Evolutionary conservation across 2,113 vertebrate species (phyloP).

Genomic region (Ailuropoda melanoleuca): DNA sequence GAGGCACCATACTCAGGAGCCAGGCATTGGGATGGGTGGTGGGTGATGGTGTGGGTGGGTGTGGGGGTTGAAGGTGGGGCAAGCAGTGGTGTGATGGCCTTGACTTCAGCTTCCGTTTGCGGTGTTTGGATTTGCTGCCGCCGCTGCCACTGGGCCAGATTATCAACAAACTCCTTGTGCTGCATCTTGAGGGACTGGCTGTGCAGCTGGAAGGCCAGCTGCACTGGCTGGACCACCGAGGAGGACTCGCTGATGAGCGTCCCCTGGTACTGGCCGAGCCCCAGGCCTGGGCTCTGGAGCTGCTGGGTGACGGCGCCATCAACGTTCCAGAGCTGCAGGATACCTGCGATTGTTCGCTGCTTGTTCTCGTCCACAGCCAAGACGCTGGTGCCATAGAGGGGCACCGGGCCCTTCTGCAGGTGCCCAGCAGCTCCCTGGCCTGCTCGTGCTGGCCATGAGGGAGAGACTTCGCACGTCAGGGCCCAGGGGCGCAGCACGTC

Average conservation of each 20-base stretch:
- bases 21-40: conserved; percentile 86
- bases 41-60: conserved; percentile 66
- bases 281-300: conserved; percentile 95
- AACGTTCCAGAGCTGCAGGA: conserved; percentile 97
- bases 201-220: conserved; percentile 96
- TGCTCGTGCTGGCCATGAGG: conserved; percentile 94
- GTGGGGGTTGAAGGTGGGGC: conserved; percentile 75
- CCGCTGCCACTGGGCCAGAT: conserved; percentile 82
- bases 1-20: conserved; percentile 89
- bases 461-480: conserved; percentile 72
- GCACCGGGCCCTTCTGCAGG: conserved; percentile 98
- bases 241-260: conserved; percentile 94
- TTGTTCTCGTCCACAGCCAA: conserved; percentile 98
- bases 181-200: conserved; percentile 94
- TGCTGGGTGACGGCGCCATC: conserved; percentile 97
- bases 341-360: conserved; percentile 97
- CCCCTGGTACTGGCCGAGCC: conserved; percentile 97
- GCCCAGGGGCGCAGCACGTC: conserved; percentile 87
- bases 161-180: conserved; percentile 94
- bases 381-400: conserved; percentile 98
- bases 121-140: conserved; percentile 75
- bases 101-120: conserved; percentile 81
- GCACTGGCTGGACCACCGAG: conserved; percentile 92
- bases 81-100: conserved; percentile 76
- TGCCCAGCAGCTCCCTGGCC: conserved; percentile 94